A percentile compares a stretch with the other conserved stretches of the same genome.
phyloP scores from a whole-genome alignment of 2,797 vertebrate genomes.

The Platyrinchus mystaceus region DNA sequence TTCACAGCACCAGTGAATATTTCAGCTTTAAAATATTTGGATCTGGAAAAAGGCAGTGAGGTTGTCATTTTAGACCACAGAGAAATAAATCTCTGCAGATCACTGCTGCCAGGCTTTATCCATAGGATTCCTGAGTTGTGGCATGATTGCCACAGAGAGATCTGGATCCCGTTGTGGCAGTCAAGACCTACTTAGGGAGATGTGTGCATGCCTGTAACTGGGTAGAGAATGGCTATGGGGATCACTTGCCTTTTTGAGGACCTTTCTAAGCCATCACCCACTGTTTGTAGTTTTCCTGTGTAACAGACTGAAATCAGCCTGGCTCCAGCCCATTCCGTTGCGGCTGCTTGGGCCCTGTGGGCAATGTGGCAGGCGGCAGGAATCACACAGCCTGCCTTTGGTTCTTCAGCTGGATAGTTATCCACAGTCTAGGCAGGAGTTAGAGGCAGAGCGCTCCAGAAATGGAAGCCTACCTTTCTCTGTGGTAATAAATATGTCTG shows the following conservation, averaged over 20 bases:
- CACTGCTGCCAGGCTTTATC: background rate
- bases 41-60: background rate
- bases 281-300: background rate
- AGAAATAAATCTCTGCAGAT: background rate
- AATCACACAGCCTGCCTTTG: background rate
- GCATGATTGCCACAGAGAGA: background rate
- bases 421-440: background rate
- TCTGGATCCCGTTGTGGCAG: background rate
- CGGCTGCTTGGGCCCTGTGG: background rate
- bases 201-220: accelerated
- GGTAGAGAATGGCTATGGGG: background rate
- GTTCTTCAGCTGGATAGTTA: background rate
- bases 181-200: background rate
- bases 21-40: background rate
- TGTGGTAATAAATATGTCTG: background rate
- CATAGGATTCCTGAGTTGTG: background rate
- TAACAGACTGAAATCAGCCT: background rate
- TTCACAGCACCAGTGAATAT: background rate
- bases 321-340: background rate
- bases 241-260: background rate
- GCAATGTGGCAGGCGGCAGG: accelerated
- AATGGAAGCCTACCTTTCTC: background rate
- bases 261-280: background rate
- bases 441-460: background rate
- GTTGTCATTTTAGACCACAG: background rate